A percentile compares a stretch with the other conserved stretches of the same genome.
Evolutionary conservation across 2,888 invertebrate genomes (phyloP).

Genomic region (Ferdinandea cuprea): DNA sequence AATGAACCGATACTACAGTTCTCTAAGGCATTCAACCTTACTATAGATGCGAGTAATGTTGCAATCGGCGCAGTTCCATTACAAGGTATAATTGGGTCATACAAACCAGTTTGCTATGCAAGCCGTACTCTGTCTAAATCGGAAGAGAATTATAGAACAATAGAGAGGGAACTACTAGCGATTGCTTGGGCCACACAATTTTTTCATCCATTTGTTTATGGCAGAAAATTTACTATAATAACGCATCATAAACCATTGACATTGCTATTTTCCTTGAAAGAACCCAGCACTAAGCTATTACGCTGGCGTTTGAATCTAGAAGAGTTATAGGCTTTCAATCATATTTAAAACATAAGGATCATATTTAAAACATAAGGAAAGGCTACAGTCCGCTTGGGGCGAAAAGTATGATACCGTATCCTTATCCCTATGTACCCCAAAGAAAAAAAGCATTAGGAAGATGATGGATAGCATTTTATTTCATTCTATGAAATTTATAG

Average conservation of each 20-base stretch:
- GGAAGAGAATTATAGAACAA: too few relatives aligned
- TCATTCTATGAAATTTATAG: too few relatives aligned
- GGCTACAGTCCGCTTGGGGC: too few relatives aligned
- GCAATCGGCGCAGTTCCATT: constrained; percentile 42
- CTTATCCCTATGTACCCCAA: too few relatives aligned
- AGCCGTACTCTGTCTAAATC: constrained; percentile 41
- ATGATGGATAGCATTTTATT: too few relatives aligned
- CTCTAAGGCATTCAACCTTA: constrained; percentile 32
- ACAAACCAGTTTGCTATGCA: constrained; percentile 56
- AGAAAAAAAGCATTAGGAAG: too few relatives aligned
- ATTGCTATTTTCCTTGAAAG: constrained; percentile 27
- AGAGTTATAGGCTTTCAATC: constrained; percentile 53
- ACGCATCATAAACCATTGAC: constrained; percentile 44
- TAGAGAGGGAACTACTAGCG: constrained; percentile 18
- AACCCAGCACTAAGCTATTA: constrained; percentile 18
- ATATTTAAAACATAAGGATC: constrained; percentile 9
- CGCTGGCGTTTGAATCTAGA: constrained; percentile 69
- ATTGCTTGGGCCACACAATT: constrained; percentile 16
- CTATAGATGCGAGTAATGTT: too few relatives aligned
- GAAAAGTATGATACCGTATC: too few relatives aligned
- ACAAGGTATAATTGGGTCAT: constrained; percentile 41
- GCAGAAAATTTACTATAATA: constrained; percentile 22
- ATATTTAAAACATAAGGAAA: too few relatives aligned
- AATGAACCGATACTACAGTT: constrained; percentile 36
- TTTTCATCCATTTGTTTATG: constrained; percentile 4